Evolutionary conservation across 1,140 invertebrate species (phyloP).

Genomic region (Bursaphelenchus mucronatus): DNA sequence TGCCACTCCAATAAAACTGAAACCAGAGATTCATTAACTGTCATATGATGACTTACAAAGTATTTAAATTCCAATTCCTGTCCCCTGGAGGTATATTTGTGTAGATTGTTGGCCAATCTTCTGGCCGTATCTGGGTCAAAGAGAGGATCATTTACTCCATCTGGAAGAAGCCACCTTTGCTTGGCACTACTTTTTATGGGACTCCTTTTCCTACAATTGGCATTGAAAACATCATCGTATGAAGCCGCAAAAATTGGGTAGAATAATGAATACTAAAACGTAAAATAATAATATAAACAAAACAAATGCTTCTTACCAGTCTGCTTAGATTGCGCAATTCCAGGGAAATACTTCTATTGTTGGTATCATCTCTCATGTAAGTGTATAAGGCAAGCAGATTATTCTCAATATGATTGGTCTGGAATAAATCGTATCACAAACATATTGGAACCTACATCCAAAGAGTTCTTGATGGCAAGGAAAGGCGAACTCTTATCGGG

Average conservation of each 20-base stretch:
- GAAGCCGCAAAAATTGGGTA: neutral
- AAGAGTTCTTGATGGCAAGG: no score
- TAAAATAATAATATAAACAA: neutral
- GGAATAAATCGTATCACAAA: neutral
- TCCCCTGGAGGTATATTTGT: slow-evolving; percentile 4
- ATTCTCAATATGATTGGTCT: neutral
- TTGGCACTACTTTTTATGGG: neutral
- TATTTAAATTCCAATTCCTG: neutral
- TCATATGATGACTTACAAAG: slow-evolving; percentile 14
- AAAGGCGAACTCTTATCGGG: neutral
- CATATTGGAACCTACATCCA: neutral
- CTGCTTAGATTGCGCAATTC: slow-evolving; percentile 16
- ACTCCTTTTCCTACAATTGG: neutral
- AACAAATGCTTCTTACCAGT: neutral
- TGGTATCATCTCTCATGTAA: slow-evolving; percentile 5
- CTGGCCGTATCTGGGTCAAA: slow-evolving; percentile 2
- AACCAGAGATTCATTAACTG: neutral
- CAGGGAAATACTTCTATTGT: neutral
- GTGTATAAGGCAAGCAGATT: neutral
- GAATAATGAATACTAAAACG: slow-evolving; percentile 15
- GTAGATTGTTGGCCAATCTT: slow-evolving; percentile 13
- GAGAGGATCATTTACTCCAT: slow-evolving; percentile 12
- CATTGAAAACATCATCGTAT: slow-evolving; percentile 15
- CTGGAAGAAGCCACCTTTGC: slow-evolving; percentile 15
- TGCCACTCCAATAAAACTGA: slow-evolving; percentile 17